Conservation (phyloP, 2,113 vertebrate species). For the Rostratula benghalensis region DNA sequence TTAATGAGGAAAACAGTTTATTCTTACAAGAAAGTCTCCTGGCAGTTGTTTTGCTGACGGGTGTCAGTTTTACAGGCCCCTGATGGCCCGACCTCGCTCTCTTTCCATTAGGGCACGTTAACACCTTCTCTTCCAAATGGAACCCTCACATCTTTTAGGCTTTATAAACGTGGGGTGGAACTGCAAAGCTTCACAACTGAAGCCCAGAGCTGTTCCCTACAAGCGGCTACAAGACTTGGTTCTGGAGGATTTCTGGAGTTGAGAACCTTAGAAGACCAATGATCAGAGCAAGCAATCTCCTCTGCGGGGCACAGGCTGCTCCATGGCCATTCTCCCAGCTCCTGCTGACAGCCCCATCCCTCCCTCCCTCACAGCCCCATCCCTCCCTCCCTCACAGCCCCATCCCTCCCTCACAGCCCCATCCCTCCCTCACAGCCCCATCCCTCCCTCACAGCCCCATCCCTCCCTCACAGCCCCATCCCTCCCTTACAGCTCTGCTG, state of each 20-base stretch:
- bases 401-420: not conserved
- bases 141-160: not conserved
- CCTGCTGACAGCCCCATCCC: not conserved
- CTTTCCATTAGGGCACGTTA: too few species aligned
- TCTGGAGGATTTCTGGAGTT: not conserved
- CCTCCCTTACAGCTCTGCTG: not conserved
- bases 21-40: not conserved
- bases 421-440: not conserved
- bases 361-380: not conserved
- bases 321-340: not conserved
- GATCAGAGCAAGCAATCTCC: not conserved
- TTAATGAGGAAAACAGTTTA: not conserved
- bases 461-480: not conserved
- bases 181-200: not conserved
- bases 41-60: rapidly evolving
- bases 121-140: not conserved
- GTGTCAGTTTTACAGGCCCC: rapidly evolving
- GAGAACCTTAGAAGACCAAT: not conserved
- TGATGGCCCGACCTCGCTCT: rapidly evolving
- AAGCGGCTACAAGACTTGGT: not conserved
- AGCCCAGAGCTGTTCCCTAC: not conserved
- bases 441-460: not conserved
- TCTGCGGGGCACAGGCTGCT: not conserved
- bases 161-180: not conserved
- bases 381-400: not conserved